Conservation (phyloP, 2,113 vertebrate genomes). For the Chloropsis hardwickii region DNA sequence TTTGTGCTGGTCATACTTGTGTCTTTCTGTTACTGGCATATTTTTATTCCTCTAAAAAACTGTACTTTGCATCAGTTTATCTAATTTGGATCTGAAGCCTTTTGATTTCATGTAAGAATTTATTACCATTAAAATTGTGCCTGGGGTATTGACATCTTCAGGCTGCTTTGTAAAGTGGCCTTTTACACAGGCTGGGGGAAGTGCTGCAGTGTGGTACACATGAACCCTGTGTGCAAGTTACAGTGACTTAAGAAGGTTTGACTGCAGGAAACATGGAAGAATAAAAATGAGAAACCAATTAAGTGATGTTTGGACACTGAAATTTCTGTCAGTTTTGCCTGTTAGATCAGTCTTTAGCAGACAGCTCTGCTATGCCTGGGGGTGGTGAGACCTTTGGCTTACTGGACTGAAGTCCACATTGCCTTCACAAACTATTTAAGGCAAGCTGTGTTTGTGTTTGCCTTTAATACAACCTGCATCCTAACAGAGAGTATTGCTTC, state of each 20-base stretch:
- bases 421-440: not conserved
- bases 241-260: not conserved
- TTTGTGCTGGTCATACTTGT: not conserved
- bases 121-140: not conserved
- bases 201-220: no score
- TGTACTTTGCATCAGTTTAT: not conserved
- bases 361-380: not conserved
- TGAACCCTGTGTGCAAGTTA: not conserved
- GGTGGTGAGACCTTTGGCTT: not conserved
- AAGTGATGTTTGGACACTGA: not conserved
- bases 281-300: not conserved
- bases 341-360: not conserved
- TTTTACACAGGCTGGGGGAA: rapidly evolving
- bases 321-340: not conserved
- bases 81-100: not conserved
- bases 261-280: not conserved
- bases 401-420: not conserved
- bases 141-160: not conserved
- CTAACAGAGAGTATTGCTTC: not conserved
- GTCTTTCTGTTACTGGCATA: not conserved
- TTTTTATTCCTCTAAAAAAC: not conserved
- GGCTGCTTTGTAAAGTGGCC: not conserved
- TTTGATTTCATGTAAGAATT: not conserved
- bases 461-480: not conserved
- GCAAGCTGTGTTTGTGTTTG: not conserved